Conservation (phyloP, 1,140 invertebrate species). For the Mizuhopecten yessoensis region DNA sequence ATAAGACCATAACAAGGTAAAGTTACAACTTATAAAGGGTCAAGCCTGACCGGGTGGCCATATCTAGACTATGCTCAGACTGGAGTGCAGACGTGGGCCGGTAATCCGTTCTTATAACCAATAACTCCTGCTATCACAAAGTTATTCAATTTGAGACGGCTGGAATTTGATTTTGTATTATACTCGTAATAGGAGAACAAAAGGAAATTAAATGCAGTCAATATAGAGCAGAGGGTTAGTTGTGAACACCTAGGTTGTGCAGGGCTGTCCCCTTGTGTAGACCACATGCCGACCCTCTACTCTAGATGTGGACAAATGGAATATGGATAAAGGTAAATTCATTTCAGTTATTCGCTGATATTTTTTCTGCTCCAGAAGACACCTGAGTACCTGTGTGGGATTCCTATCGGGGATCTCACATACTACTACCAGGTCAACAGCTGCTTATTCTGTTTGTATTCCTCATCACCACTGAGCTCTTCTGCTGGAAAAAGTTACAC, state of each 20-base stretch:
- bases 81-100: not conserved
- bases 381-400: not conserved
- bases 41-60: not conserved
- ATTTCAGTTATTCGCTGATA: not conserved
- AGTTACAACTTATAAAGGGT: not conserved
- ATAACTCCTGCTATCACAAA: conserved; percentile 26
- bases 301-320: conserved; percentile 1
- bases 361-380: not conserved
- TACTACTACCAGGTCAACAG: not conserved
- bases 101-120: not conserved
- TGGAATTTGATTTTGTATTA: conserved; percentile 36
- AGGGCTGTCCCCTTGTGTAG: not conserved
- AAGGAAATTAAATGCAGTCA: conserved; percentile 5
- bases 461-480: not conserved
- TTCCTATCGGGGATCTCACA: not conserved
- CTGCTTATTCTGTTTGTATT: not conserved
- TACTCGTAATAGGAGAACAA: conserved; percentile 29
- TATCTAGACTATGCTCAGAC: not conserved
- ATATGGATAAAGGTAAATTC: not conserved
- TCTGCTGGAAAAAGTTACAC: not conserved
- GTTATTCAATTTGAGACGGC: not conserved
- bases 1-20: conserved; percentile 6
- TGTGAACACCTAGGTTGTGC: not conserved
- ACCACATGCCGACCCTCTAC: not conserved
- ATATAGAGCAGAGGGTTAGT: not conserved